phyloP scores from a whole-genome alignment of 2,888 invertebrate genomes.

The Drosophila engyochracea region DNA sequence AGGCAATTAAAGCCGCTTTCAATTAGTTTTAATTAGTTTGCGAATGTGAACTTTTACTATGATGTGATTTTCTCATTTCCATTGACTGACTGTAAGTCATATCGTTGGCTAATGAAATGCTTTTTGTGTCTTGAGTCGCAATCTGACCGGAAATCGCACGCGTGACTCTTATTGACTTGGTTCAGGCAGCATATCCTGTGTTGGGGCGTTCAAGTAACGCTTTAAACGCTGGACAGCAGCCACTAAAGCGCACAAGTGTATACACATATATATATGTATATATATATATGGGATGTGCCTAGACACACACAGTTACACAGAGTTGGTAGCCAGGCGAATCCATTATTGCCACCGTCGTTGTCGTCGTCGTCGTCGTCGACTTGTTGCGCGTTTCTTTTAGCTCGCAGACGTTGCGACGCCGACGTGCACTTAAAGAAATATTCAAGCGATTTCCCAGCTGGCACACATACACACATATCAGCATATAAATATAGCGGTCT shows the following conservation, averaged over 20 bases:
- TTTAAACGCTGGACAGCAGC: conserved; percentile 26
- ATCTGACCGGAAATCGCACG: not conserved
- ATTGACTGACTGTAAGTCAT: not conserved
- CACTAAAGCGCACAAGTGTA: conserved; percentile 8
- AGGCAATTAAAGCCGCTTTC: not conserved
- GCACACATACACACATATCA: conserved; percentile 3
- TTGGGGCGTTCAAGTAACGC: conserved; percentile 36
- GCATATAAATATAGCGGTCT: not conserved
- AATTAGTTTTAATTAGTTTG: not conserved
- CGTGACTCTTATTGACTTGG: conserved; percentile 7
- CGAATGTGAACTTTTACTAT: not conserved
- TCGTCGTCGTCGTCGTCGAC: conserved; percentile 25
- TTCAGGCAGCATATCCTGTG: conserved; percentile 21
- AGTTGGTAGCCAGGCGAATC: conserved; percentile 45
- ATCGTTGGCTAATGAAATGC: not conserved
- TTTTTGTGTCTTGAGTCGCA: not conserved
- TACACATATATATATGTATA: not conserved
- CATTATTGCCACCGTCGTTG: conserved; percentile 42
- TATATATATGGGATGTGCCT: not conserved
- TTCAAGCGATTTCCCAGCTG: conserved; percentile 27
- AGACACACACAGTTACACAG: conserved; percentile 10
- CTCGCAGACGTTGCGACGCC: conserved; percentile 61
- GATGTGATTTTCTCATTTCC: not conserved
- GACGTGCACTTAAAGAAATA: conserved; percentile 56
- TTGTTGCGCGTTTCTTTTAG: conserved; percentile 60